Conservation (phyloP, 2,113 vertebrate genomes). For the Cryptotis parvus region DNA sequence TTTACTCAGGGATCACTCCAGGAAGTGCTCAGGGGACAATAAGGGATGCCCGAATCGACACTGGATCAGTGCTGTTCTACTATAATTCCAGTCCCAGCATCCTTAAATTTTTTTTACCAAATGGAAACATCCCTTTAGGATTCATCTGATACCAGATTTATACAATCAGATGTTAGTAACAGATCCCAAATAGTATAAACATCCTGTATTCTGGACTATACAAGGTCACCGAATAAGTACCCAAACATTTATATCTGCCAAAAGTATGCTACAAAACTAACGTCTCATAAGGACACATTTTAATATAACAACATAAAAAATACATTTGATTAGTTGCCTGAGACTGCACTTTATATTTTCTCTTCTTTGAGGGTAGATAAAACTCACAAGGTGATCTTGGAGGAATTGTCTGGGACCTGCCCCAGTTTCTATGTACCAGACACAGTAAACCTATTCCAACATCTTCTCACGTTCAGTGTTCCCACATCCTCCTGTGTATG, state of each 20-base stretch:
- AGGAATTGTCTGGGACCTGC: no score
- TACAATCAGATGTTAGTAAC: neutral
- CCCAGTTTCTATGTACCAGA: no score
- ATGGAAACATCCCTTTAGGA: neutral
- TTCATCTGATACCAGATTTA: neutral
- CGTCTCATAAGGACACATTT: neutral
- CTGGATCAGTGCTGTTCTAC: no score
- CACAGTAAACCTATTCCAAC: no score
- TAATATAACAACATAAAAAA: neutral
- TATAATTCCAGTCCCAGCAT: neutral
- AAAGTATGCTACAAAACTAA: neutral
- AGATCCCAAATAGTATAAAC: neutral
- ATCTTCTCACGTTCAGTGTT: no score
- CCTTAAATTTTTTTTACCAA: conserved; percentile 47
- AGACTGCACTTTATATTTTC: no score
- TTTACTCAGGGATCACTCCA: no score
- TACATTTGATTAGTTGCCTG: neutral
- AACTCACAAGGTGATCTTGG: no score
- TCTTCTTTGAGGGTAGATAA: no score
- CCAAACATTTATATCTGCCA: neutral
- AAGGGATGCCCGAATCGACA: no score
- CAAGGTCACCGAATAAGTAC: neutral
- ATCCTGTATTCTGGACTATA: neutral
- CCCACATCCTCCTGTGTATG: no score
- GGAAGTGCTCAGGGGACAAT: no score